These are phyloP conservation scores for Asobara japonica DNA, from an alignment of 1,140 invertebrate genomes.

Conservation along the genomic window DNA sequence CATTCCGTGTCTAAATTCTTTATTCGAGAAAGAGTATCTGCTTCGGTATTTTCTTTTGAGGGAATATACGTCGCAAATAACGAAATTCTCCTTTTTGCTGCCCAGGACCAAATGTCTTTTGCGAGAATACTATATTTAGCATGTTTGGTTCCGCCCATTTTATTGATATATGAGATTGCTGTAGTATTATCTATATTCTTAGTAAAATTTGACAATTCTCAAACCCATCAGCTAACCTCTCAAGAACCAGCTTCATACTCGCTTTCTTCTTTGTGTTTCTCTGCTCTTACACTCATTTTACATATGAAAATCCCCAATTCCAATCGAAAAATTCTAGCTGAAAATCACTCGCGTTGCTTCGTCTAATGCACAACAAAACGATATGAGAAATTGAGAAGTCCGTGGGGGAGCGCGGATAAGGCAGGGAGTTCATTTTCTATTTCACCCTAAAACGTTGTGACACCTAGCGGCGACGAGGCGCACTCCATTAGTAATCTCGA, in stretches of 20 bases:
- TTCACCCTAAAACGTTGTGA: no score
- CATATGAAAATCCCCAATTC: neutral
- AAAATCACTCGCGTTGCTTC: slow-evolving; percentile 6
- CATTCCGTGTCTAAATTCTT: neutral
- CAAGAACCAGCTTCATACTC: neutral
- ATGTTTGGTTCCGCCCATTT: neutral
- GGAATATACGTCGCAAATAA: neutral
- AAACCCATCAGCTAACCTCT: no score
- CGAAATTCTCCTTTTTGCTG: neutral
- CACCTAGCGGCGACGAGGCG: no score
- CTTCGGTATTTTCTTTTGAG: neutral
- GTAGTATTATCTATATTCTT: slow-evolving; percentile 4
- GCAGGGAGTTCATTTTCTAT: no score
- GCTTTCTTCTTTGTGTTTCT: neutral
- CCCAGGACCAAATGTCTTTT: neutral
- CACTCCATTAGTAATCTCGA: no score
- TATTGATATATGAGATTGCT: no score
- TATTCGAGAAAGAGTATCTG: neutral
- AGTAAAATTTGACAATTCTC: neutral
- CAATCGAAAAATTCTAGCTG: slow-evolving; percentile 14
- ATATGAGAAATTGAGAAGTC: no score
- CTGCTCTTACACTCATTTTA: neutral
- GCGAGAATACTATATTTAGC: neutral
- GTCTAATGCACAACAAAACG: slow-evolving; percentile 5
- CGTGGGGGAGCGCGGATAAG: no score